Base-by-base conservation (phyloP, 2,113 vertebrate species). In the Pterocles orientalis region DNA sequence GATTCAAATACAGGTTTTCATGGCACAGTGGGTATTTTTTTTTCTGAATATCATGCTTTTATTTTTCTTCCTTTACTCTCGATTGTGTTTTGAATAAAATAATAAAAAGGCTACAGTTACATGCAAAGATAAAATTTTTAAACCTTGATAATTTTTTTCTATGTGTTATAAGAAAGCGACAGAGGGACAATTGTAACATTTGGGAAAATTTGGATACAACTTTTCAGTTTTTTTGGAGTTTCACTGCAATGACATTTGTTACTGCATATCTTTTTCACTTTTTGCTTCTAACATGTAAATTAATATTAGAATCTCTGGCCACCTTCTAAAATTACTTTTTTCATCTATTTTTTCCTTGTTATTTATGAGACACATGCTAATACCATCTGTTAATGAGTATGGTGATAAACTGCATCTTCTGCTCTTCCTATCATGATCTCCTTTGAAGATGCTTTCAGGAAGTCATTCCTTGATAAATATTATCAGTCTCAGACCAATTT, bases 361-460 rank as follows among this genome's bases (percentile, higher is more conserved):
- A 85, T 80, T 91, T 91, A 45, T 70, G 47, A 88, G 47, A 48
- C 47, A 88, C 69, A 28, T 78, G 76, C 43, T 88, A 93, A 86
- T 93, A 80, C 93, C 93, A 89, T 93, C 93, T 94, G 84, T 86
- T 94, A 86, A 86, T 89, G 47, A 83, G 33, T 39, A 45, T 66
- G 39, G 61, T 62, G 71, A 80, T 51, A 79, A 94, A 70, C 29
- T 77, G 20, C 45, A 51, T 73, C 39, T 82, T 73, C 34, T 61
- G 41, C 61, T 79, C 51, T 94, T 94, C 56, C 43, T 82, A 82
- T 50, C 50, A 10, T 53, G 56, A 16, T 73, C 14, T 82, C 23
- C 65, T 86, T 91, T 86, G 87, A 86, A 82, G 75, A 75, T 57
- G 29, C 34, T 88, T 88, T 88, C 33, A 77, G 45, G 31, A 86